These are phyloP conservation scores for Pandemis corylana DNA, from an alignment of 2,888 invertebrate genomes.

Conservation along the genomic window DNA sequence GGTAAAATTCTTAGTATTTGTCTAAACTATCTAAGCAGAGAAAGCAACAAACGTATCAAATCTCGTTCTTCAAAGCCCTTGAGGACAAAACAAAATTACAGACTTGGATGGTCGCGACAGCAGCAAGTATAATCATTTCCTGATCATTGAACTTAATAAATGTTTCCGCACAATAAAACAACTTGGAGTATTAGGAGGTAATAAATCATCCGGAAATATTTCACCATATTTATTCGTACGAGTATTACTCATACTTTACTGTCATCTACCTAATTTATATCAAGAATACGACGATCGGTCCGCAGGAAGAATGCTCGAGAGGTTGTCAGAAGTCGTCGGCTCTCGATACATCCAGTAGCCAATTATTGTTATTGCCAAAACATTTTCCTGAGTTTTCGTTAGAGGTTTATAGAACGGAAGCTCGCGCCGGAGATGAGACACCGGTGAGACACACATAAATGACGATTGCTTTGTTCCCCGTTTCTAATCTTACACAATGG, in stretches of 20 bases:
- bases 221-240: background rate
- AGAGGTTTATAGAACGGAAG: conserved; percentile 23
- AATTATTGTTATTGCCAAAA: conserved; percentile 21
- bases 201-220: conserved; percentile 4
- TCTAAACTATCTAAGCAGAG: background rate
- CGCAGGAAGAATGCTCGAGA: background rate
- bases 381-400: conserved; percentile 20
- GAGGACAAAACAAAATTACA: background rate
- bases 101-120: conserved; percentile 21
- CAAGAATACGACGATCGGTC: background rate
- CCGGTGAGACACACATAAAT: conserved; percentile 12
- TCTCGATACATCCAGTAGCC: background rate
- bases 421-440: conserved; percentile 24
- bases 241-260: background rate
- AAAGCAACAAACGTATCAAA: background rate
- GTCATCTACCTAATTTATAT: conserved; percentile 2
- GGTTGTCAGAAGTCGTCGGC: background rate
- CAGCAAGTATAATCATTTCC: conserved; percentile 3
- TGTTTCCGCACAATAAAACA: background rate
- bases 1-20: too few species aligned
- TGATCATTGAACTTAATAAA: background rate
- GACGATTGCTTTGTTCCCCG: conserved; percentile 23
- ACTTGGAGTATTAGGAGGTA: background rate
- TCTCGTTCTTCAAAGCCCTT: background rate
- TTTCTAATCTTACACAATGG: conserved; percentile 13